Conservation (phyloP, 2,797 vertebrate species). For the Sciurus carolinensis region DNA sequence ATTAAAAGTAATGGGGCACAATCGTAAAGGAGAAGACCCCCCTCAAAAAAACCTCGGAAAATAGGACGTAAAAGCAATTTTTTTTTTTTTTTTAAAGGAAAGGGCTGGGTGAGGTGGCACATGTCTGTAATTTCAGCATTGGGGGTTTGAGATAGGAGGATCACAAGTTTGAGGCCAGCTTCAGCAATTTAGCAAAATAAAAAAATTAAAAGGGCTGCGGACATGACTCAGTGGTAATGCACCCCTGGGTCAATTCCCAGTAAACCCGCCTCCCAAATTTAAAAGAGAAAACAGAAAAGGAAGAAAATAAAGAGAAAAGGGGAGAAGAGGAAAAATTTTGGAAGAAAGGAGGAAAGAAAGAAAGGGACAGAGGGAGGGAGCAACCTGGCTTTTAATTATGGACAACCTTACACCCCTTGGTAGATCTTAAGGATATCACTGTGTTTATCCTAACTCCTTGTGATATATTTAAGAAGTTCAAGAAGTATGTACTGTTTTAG, state of each 20-base stretch:
- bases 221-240: too few relatives aligned
- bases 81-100: too few relatives aligned
- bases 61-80: not conserved
- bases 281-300: not conserved
- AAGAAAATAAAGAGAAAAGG: not conserved
- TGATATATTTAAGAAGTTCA: not conserved
- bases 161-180: too few relatives aligned
- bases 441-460: not conserved
- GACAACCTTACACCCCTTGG: not conserved
- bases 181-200: too few relatives aligned
- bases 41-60: not conserved
- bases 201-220: too few relatives aligned
- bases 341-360: not conserved
- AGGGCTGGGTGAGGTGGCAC: too few relatives aligned
- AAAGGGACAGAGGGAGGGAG: not conserved
- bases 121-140: too few relatives aligned
- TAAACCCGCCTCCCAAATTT: too few relatives aligned
- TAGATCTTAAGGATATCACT: not conserved
- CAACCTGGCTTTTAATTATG: not conserved
- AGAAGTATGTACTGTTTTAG: not conserved
- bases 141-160: too few relatives aligned
- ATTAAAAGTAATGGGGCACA: not conserved
- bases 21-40: not conserved
- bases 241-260: too few relatives aligned
- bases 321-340: not conserved